Conservation (phyloP, 2,888 invertebrate species). For the Nymphalis polychloros region DNA sequence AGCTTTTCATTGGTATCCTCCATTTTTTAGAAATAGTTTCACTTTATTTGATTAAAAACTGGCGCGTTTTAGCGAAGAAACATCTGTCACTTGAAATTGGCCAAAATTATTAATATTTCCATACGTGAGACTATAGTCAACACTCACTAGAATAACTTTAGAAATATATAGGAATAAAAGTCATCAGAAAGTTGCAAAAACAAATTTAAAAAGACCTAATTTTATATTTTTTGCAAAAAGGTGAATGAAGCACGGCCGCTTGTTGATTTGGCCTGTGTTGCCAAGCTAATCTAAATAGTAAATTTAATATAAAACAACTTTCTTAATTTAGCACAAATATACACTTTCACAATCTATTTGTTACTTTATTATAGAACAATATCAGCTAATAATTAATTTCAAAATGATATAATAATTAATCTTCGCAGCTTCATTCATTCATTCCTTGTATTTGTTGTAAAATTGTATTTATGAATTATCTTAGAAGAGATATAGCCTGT, state of each 20-base stretch:
- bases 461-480: no score
- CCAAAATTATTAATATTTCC: constrained; percentile 55
- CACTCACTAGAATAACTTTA: constrained; percentile 20
- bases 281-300: constrained; percentile 39
- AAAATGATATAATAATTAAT: no score
- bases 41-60: constrained; percentile 54
- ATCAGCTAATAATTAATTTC: no score
- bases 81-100: constrained; percentile 65
- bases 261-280: constrained; percentile 72
- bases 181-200: constrained; percentile 31
- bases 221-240: constrained; percentile 46
- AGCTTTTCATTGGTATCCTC: constrained; percentile 54
- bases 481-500: no score
- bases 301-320: not conserved
- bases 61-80: constrained; percentile 65
- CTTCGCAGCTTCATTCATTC: no score
- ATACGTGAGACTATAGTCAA: constrained; percentile 30
- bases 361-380: no score
- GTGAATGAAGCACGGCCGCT: constrained; percentile 57
- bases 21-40: constrained; percentile 51
- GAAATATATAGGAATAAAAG: constrained; percentile 19
- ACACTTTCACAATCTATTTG: not conserved
- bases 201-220: constrained; percentile 30
- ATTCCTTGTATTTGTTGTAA: no score
- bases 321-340: not conserved